Evolutionary conservation across 1,140 invertebrate species (phyloP).

Genomic region (Cherax destructor): DNA sequence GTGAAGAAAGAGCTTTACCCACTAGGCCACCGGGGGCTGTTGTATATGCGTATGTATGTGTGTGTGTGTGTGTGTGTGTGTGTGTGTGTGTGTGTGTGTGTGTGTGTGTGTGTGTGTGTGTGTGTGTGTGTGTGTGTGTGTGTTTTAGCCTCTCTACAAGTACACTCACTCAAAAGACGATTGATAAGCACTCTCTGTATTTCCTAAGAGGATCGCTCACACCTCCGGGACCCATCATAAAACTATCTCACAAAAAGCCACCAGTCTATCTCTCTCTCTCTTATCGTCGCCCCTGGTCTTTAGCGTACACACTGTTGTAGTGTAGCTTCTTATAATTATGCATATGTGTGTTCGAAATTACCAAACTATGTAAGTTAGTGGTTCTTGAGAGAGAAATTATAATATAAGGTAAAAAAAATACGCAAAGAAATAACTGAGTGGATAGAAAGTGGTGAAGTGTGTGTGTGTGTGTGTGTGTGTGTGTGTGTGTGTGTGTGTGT

Average conservation of each 20-base stretch:
- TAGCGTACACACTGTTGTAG: too few species aligned
- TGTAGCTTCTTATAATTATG: too few species aligned
- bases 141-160: background rate
- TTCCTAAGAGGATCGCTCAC: background rate
- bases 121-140: background rate
- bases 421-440: too few species aligned
- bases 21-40: too few species aligned
- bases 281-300: too few species aligned
- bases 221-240: background rate
- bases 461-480: background rate
- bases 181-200: background rate
- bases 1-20: too few species aligned
- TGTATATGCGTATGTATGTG: slow-evolving; percentile 23
- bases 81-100: background rate
- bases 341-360: too few species aligned
- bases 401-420: too few species aligned
- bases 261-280: too few species aligned
- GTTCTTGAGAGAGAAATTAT: too few species aligned
- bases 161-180: background rate
- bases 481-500: slow-evolving; percentile 4
- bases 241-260: background rate
- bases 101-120: slow-evolving; percentile 21
- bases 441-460: too few species aligned
- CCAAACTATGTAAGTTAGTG: too few species aligned
- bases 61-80: slow-evolving; percentile 44